These are phyloP conservation scores for Turdus rufiventris DNA, from an alignment of 2,113 vertebrate species.

Conservation along the genomic window DNA sequence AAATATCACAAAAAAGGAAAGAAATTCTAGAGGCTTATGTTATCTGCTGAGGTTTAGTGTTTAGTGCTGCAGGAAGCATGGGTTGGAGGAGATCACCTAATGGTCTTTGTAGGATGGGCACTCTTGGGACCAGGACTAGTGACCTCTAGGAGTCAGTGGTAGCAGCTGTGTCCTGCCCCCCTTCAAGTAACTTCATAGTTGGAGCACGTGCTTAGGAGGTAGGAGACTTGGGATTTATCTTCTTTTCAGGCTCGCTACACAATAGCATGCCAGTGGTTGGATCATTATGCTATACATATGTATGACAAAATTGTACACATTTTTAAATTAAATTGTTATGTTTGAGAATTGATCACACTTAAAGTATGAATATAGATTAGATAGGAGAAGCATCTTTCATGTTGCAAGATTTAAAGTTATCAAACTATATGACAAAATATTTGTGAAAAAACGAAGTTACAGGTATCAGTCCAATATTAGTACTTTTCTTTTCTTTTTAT, in stretches of 20 bases:
- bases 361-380: not conserved
- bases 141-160: not conserved
- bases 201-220: not conserved
- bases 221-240: not conserved
- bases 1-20: not conserved
- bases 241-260: not conserved
- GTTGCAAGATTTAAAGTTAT: not conserved
- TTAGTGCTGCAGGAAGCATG: not conserved
- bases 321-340: not conserved
- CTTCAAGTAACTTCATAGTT: not conserved
- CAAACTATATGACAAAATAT: not conserved
- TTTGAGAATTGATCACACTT: not conserved
- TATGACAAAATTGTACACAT: not conserved
- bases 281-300: not conserved
- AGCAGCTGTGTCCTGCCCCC: not conserved
- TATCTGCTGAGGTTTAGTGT: not conserved
- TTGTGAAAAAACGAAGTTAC: not conserved
- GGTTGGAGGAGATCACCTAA: not conserved
- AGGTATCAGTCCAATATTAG: accelerated
- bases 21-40: not conserved
- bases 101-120: not conserved
- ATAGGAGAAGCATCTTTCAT: not conserved
- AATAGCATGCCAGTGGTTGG: not conserved
- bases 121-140: not conserved
- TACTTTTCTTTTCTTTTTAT: not conserved